These are phyloP conservation scores for Lamellibrachia luymesi DNA, from an alignment of 1,140 invertebrate genomes.

Conservation along the genomic window DNA sequence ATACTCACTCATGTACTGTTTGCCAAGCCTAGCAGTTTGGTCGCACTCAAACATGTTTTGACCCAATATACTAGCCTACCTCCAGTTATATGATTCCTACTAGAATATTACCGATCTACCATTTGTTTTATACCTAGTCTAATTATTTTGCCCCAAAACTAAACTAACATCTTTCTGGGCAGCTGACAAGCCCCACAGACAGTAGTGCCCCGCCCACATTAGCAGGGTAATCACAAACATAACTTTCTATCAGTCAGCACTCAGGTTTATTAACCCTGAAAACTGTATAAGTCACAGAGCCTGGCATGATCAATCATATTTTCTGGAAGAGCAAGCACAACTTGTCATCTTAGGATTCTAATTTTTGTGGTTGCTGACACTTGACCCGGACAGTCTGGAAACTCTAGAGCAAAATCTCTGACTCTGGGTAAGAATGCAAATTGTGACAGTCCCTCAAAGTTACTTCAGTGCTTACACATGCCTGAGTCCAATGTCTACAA, in stretches of 20 bases:
- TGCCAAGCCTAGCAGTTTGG: no score
- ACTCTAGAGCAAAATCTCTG: neutral
- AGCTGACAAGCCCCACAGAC: neutral
- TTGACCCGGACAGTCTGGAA: neutral
- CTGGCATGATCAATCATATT: neutral
- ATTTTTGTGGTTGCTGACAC: neutral
- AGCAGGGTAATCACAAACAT: neutral
- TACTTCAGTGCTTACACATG: neutral
- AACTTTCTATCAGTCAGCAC: neutral
- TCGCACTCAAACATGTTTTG: no score
- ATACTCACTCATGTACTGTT: no score
- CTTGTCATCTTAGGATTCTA: neutral
- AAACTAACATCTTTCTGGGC: neutral
- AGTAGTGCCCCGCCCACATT: neutral
- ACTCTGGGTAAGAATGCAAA: neutral
- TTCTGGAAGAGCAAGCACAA: neutral
- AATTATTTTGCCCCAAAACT: neutral
- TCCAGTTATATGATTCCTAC: no score
- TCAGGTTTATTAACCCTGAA: neutral
- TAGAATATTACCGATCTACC: no score
- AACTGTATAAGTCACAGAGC: neutral
- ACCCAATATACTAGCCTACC: no score
- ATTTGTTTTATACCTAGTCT: no score
- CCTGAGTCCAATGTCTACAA: neutral
- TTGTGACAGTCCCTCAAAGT: neutral